These are phyloP conservation scores for Glyptemys insculpta DNA, from an alignment of 2,797 vertebrate genomes.

Conservation along the genomic window DNA sequence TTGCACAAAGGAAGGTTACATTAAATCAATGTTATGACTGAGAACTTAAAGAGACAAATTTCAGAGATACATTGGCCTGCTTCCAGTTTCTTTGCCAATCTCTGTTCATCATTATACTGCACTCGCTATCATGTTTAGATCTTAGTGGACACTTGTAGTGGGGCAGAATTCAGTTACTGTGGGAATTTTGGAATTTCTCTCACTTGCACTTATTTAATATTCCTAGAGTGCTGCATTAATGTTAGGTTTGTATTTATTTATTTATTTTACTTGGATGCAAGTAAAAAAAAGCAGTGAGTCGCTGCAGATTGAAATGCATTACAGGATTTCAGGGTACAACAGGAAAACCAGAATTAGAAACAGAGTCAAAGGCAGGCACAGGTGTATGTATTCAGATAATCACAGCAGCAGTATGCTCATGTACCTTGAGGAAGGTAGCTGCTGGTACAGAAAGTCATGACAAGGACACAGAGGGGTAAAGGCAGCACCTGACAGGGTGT, in stretches of 20 bases:
- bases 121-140: accelerated
- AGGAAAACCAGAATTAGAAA: constrained; percentile 46
- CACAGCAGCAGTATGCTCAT: not conserved
- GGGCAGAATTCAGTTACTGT: not conserved
- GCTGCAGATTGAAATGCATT: not conserved
- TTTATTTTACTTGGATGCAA: not conserved
- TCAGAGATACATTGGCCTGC: not conserved
- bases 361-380: not conserved
- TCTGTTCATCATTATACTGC: not conserved
- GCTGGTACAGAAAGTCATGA: not conserved
- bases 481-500: not conserved
- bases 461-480: not conserved
- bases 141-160: not conserved
- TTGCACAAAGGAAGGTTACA: accelerated
- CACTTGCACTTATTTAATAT: not conserved
- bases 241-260: not conserved
- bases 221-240: not conserved
- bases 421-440: not conserved
- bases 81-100: not conserved
- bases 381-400: constrained; percentile 5
- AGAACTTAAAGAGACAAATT: not conserved
- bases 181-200: not conserved
- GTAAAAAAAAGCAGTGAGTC: not conserved
- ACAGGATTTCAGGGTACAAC: not conserved
- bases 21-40: accelerated